A percentile compares a stretch with the other conserved stretches of the same genome.
Conservation (phyloP, 2,113 vertebrate genomes). For the Cinclus mexicanus region DNA sequence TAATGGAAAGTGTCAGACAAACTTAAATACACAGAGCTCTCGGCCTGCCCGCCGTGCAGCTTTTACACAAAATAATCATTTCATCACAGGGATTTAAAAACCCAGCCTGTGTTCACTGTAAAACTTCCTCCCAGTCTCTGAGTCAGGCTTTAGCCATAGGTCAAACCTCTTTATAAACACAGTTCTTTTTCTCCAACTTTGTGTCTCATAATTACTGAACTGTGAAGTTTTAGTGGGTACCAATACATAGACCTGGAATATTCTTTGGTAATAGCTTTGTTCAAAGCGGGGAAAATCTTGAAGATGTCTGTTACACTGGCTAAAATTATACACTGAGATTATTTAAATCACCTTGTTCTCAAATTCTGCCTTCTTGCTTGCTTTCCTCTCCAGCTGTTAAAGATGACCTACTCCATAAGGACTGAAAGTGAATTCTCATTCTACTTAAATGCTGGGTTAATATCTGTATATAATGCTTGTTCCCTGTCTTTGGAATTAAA, state of each 20-base stretch:
- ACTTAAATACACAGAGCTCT: conserved; percentile 3
- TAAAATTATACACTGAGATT: neutral
- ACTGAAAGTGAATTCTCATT: neutral
- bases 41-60: neutral
- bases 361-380: neutral
- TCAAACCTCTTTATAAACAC: neutral
- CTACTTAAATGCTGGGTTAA: neutral
- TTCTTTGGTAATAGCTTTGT: neutral
- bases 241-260: neutral
- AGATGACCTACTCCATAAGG: neutral
- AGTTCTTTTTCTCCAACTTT: neutral
- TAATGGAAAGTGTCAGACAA: conserved; percentile 31
- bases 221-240: neutral
- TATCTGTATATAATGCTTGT: neutral
- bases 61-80: conserved; percentile 3
- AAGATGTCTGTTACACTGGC: neutral
- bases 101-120: neutral
- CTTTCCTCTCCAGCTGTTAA: neutral
- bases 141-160: neutral
- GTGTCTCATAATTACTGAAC: neutral
- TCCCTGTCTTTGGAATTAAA: neutral
- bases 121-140: neutral
- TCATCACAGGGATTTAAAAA: neutral
- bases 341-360: neutral
- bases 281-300: neutral